These are phyloP conservation scores for Diarsia mendica DNA, from an alignment of 2,888 invertebrate genomes.

Conservation along the genomic window DNA sequence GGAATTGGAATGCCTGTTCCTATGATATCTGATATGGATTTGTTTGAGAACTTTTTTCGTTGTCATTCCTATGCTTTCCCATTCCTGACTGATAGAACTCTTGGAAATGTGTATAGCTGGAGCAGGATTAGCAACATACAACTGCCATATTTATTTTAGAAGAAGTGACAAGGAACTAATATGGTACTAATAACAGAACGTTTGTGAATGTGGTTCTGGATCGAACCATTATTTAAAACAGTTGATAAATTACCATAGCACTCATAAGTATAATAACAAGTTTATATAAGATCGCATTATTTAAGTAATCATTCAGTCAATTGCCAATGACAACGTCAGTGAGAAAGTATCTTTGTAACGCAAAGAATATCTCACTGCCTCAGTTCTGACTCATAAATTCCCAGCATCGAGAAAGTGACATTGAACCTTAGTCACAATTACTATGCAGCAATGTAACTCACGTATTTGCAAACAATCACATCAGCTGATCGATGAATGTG, in stretches of 20 bases:
- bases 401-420: constrained; percentile 37
- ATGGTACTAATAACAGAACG: not conserved
- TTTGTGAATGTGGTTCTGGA: not conserved
- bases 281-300: no score
- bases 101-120: constrained; percentile 14
- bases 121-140: constrained; percentile 19
- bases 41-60: constrained; percentile 1
- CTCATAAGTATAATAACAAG: not conserved
- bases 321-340: not conserved
- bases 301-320: not conserved
- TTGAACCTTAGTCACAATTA: constrained; percentile 44
- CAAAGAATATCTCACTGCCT: not conserved
- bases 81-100: constrained; percentile 25
- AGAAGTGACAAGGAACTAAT: not conserved
- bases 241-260: not conserved
- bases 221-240: not conserved
- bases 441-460: constrained; percentile 33
- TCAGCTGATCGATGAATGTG: constrained; percentile 56
- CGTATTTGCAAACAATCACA: constrained; percentile 57
- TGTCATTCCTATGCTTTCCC: constrained; percentile 4
- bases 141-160: not conserved
- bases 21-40: constrained; percentile 43
- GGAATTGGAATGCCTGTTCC: constrained; percentile 38
- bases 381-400: constrained; percentile 18
- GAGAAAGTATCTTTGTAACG: not conserved